Evolutionary conservation across 2,888 invertebrate species (phyloP).

Genomic region (Calameuta pallipes): DNA sequence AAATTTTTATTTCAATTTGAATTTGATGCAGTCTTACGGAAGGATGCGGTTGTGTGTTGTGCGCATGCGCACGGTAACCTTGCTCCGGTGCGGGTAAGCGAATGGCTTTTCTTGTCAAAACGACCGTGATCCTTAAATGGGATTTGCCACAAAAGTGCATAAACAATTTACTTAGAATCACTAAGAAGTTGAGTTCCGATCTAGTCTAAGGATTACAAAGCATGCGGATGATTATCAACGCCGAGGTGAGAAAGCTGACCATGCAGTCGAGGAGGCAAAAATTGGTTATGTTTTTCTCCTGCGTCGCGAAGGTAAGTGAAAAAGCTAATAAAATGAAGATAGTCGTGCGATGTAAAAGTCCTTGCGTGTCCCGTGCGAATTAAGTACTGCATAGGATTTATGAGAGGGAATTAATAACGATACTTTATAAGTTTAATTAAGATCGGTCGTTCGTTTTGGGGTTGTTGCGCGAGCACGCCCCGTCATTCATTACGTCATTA

Average conservation of each 20-base stretch:
- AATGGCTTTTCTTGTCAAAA: neutral
- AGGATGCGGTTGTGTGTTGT: neutral
- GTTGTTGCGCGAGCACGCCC: neutral
- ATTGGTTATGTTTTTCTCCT: neutral
- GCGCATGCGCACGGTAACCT: neutral
- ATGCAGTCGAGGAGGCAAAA: neutral
- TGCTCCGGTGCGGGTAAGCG: neutral
- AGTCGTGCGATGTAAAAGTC: neutral
- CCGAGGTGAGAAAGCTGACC: neutral
- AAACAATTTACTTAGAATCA: conserved; percentile 27
- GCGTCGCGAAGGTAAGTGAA: neutral
- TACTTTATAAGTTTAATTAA: neutral
- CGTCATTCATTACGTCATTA: neutral
- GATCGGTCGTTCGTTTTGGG: neutral
- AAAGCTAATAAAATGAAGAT: neutral
- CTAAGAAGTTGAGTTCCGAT: neutral
- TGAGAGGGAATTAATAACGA: neutral
- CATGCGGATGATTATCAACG: neutral
- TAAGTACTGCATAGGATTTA: neutral
- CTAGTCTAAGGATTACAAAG: neutral
- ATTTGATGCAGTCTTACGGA: no score
- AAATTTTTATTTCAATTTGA: no score
- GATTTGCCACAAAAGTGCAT: conserved; percentile 27
- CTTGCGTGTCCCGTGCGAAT: neutral
- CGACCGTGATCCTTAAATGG: neutral